Conservation (phyloP, 2,888 invertebrate species). For the Dermolepida albohirtum region DNA sequence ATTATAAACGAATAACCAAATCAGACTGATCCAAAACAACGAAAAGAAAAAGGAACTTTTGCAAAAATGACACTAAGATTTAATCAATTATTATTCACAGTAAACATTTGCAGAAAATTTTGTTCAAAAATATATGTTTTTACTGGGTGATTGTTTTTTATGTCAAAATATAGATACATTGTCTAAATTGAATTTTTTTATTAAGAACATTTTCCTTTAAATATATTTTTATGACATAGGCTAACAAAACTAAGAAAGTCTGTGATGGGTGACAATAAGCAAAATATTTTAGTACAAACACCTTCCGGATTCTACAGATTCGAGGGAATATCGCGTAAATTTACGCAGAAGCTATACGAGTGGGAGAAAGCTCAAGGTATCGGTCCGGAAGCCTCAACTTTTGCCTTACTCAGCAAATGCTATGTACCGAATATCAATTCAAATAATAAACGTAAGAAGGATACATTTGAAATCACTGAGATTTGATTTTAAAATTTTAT, state of each 20-base stretch:
- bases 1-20: too few species aligned
- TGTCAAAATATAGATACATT: too few species aligned
- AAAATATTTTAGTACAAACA: constrained; percentile 85
- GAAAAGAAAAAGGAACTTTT: too few species aligned
- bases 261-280: constrained; percentile 68
- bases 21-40: too few species aligned
- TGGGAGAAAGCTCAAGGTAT: constrained; percentile 93
- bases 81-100: too few species aligned
- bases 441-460: constrained; percentile 35
- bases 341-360: constrained; percentile 89
- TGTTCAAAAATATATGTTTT: too few species aligned
- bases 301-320: constrained; percentile 87
- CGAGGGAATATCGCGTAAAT: constrained; percentile 88
- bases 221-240: constrained; percentile 55
- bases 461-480: not conserved
- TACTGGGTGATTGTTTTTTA: too few species aligned
- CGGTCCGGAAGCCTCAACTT: constrained; percentile 86
- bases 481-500: constrained; percentile 2
- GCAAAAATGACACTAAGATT: too few species aligned
- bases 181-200: not conserved
- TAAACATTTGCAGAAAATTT: too few species aligned
- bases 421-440: constrained; percentile 67
- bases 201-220: not conserved
- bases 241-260: constrained; percentile 71
- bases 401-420: constrained; percentile 74